Evolutionary conservation across 2,888 invertebrate species (phyloP), one percentile per base, ranked within the genome.

Genomic region (Drosophila pseudotalamancana): DNA sequence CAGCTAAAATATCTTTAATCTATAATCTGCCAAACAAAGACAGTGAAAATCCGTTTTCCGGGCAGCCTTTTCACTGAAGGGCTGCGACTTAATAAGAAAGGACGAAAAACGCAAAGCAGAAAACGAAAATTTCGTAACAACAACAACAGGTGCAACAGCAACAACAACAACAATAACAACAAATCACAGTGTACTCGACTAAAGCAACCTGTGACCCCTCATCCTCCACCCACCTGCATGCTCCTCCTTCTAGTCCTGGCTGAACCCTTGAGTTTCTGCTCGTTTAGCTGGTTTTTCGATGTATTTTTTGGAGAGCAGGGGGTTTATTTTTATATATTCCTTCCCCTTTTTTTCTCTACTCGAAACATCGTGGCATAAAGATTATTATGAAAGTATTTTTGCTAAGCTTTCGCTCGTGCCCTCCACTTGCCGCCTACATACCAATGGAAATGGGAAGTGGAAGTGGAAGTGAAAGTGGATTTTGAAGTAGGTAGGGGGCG

Each of bases 321-420:
- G 31, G 12, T 29, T 39, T 29, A 34, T 31, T 54, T 50, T 57
- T 34, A 31, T 21, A 11, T 21, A 4, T 21, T 32, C 6, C 6
- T 12, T 11, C 12, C 12, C 11, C 27, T 49, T 57, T 54, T 53
- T 67, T 67, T 62, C 57, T 42, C 60, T 56, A 27, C 54, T 48
- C 35, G 45, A 62, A 77, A 77, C 69, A 77, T 62, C 65, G 69
- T 72, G 69, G 72, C 82, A 82, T 80, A 82, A 81, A 80, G 79
- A 80, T 80, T 80, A 80, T 80, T 80, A 82, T 81, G 77, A 81
- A 81, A 81, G 82, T 79, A 71, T 76, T 74, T 82, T 72, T 72
- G 64, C 72, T 63, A 77, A 80, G 79, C 82, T 80, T 62, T 68
- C 54, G 56, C 57, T 54, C 51, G 70, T 63, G 54, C 51, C 51